Evolutionary conservation across 2,113 vertebrate species (phyloP).

Genomic region (Plecturocebus donacophilus): DNA sequence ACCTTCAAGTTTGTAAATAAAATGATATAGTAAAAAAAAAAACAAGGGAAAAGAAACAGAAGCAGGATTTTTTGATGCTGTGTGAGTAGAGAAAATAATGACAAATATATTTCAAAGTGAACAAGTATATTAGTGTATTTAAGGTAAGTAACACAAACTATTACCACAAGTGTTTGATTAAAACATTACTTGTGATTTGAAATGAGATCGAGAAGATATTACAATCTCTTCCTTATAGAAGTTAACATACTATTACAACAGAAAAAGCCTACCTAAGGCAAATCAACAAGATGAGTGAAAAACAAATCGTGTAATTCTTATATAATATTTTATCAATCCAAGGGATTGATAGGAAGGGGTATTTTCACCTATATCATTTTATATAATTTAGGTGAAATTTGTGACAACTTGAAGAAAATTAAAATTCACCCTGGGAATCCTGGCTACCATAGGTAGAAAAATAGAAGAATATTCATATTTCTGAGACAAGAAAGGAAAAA

Average conservation of each 20-base stretch:
- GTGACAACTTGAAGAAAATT: not conserved
- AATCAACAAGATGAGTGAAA: not conserved
- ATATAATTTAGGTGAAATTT: not conserved
- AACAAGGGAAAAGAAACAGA: not conserved
- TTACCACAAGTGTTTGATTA: not conserved
- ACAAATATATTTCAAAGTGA: not conserved
- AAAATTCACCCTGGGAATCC: not conserved
- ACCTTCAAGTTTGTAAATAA: not conserved
- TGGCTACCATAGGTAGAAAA: not conserved
- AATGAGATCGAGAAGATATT: not conserved
- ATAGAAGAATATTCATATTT: not conserved
- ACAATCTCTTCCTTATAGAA: not conserved
- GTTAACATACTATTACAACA: not conserved
- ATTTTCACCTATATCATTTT: not conserved
- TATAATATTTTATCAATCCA: not conserved
- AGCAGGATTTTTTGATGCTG: not conserved
- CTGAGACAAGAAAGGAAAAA: not conserved
- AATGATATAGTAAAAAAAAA: not conserved
- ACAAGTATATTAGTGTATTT: not conserved
- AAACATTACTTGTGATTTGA: not conserved
- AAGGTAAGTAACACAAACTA: not conserved
- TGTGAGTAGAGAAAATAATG: not conserved
- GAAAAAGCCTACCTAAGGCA: not conserved
- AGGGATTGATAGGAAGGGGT: not conserved
- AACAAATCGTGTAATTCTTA: not conserved